Base-by-base conservation (phyloP, 2,888 invertebrate genomes). In the Yponomeuta plumbellus region DNA sequence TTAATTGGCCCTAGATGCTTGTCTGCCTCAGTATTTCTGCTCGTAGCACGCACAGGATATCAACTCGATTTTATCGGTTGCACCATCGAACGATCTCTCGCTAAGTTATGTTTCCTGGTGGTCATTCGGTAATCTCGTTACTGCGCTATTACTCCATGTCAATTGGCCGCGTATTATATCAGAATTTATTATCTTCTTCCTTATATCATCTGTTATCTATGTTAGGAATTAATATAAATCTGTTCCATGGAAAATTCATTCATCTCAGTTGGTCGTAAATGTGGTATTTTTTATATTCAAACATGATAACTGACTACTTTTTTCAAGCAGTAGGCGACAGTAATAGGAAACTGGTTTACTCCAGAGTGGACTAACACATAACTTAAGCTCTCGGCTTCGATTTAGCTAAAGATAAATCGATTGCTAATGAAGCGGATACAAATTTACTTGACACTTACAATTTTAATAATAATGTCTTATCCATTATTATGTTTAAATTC, bases 1-100 rank as follows among this genome's bases (percentile, higher is more conserved):
- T 66, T 66, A 66, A 66, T 66, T 66, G 66, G 66, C 63, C 40
- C 64, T 57, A 66, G 64, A 63, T 63, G 57, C 40, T 62, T 63
- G 62, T 61, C 66, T 44, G 66, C 26, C 26, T 23, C 20, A 52
- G 22, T 22, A 22, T 61, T 56, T 57, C 65, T 58, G 66, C 17
- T 23, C 58, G 11, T n/a, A 21, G 20, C 66, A 66, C 66, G 66
- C 61, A 66, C 61, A 66, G 61, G 61, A 66, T 66, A 66, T 66
- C 66, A n/a, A 23, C 63, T 20, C 63, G 44, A 62, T 62, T 21
- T 40, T 63, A 63, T 63, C 63, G 63, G 63, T 13, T 23, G n/a
- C 13, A 23, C 59, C 26, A 61, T 61, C 61, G 34, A 17, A 21
- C 44, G 63, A 63, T 63, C 63, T 21, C 40, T 40, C 22, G 40